Base-by-base conservation (phyloP, 1,140 invertebrate species). In the Centruroides sculpturatus region DNA sequence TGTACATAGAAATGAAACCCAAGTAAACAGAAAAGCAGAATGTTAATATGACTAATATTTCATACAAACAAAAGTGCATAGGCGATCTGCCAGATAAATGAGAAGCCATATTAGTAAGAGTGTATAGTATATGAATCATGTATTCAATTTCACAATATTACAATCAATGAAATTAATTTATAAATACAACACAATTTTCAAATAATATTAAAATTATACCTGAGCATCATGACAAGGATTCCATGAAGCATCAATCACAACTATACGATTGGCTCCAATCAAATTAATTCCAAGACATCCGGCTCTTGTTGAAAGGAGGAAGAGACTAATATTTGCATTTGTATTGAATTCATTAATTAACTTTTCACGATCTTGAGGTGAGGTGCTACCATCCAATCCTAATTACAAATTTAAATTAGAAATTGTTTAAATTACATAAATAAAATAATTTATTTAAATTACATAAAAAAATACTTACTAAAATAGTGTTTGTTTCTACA, bases 151-250 rank as follows among this genome's bases (percentile, higher is more conserved):
- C n/a, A n/a, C n/a, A n/a, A n/a, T 23, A 23, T 23, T 23, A 23
- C 23, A 23, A 23, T 2, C 23, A 23, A 23, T 23, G 23, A 23
- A 23, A 23, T 23, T 23, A 23, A 23, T 23, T 23, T 23, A 23
- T 23, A 23, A 23, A 23, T 23, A 23, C 23, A 23, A 23, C 23
- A 23, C 23, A 23, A 23, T 23, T n/a, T n/a, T 23, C 23, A 23
- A 23, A 23, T 23, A 23, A 23, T 23, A 23, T 23, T 23, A 23
- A 23, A 23, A 23, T 46, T 11, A 54, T 55, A 72, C 71, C 75
- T 99, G 95, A 3, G 93, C 96, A 72, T 99, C 95, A 72, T 98
- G 94, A 71, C 95, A 98, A n/a, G 96, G 96, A 77, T 99, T 99
- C 94, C 95, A 99, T 4, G 91, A 96, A 48, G 94, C 94, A 77